phyloP scores from a whole-genome alignment of 2,113 vertebrate species.

The Spea bombifrons region DNA sequence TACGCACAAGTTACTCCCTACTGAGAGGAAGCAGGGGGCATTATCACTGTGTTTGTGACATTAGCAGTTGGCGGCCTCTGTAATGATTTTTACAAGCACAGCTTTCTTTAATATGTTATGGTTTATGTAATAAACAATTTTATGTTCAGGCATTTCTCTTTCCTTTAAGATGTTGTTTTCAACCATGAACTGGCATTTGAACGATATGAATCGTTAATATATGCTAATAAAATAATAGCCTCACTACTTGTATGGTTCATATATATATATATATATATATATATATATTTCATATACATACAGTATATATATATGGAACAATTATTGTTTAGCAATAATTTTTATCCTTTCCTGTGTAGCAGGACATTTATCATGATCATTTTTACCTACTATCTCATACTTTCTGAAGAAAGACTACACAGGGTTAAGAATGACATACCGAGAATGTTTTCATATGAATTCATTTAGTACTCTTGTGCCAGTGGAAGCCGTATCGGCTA shows the following conservation, averaged over 20 bases:
- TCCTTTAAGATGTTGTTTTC: too few species aligned
- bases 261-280: constrained; percentile 14
- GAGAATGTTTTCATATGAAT: neutral
- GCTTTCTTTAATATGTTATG: too few species aligned
- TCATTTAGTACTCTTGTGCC: neutral
- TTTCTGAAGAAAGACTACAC: constrained; percentile 10
- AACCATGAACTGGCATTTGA: too few species aligned
- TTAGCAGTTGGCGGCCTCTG: too few species aligned
- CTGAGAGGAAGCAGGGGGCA: too few species aligned
- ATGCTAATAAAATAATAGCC: neutral
- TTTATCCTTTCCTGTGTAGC: neutral
- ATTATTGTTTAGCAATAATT: constrained; percentile 23
- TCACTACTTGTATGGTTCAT: neutral
- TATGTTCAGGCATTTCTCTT: too few species aligned
- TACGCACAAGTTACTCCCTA: too few species aligned
- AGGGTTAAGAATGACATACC: neutral
- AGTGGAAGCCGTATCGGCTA: neutral
- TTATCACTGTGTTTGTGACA: too few species aligned
- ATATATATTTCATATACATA: too few species aligned
- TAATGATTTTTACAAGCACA: too few species aligned
- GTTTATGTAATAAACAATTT: too few species aligned
- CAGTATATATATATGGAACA: neutral
- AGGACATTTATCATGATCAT: neutral
- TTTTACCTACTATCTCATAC: neutral
- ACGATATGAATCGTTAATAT: too few species aligned